These are phyloP conservation scores for Helogale parvula DNA, from an alignment of 2,113 vertebrate species.

Conservation along the genomic window DNA sequence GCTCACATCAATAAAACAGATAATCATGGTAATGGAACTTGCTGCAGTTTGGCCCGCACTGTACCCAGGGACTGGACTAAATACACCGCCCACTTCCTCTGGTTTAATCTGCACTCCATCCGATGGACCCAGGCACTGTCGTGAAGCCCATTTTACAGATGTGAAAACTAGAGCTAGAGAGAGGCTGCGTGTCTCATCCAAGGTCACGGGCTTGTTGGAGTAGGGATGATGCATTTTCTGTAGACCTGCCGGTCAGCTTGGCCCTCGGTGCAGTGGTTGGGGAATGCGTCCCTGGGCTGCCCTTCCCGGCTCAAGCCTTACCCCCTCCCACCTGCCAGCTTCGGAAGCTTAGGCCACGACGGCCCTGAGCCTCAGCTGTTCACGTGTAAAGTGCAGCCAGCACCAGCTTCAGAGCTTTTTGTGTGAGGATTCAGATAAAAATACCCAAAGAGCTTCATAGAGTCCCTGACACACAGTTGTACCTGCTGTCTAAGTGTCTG, in stretches of 20 bases:
- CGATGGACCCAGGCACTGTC: background rate
- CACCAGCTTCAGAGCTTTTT: background rate
- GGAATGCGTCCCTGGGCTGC: background rate
- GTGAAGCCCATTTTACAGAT: background rate
- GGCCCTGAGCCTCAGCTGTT: background rate
- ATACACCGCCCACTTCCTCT: background rate
- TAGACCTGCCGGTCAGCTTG: accelerated
- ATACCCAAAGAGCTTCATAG: background rate
- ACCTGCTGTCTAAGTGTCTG: background rate
- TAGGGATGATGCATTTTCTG: accelerated
- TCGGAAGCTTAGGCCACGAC: background rate
- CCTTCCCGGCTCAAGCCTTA: background rate
- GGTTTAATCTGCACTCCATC: background rate
- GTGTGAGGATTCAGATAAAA: background rate
- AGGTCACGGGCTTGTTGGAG: background rate
- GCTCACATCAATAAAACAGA: background rate
- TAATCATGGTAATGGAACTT: background rate
- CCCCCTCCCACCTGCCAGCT: background rate
- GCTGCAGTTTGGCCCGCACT: background rate
- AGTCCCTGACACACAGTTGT: background rate
- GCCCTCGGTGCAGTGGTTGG: accelerated
- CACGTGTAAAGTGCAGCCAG: background rate
- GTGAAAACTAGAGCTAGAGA: background rate
- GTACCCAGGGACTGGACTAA: background rate
- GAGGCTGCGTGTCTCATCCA: background rate